phyloP scores from a whole-genome alignment of 2,113 vertebrate genomes.

The Oncorhynchus gorbuscha region DNA sequence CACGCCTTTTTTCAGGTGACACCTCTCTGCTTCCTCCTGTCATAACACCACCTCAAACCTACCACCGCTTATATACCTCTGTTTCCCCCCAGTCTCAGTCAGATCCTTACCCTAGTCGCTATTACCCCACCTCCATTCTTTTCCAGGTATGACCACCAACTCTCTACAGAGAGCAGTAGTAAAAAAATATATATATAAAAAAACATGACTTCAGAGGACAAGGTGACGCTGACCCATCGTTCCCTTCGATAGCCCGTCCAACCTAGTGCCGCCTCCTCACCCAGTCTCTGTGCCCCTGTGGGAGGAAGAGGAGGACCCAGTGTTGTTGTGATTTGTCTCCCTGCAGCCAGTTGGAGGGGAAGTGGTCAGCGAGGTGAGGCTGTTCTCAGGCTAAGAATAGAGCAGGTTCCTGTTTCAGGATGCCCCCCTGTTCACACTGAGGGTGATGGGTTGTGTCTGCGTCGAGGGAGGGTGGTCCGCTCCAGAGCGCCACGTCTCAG shows the following conservation, averaged over 20 bases:
- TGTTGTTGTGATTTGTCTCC: not conserved
- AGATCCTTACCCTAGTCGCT: too few relatives aligned
- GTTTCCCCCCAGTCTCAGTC: too few relatives aligned
- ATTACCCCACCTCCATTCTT: not conserved
- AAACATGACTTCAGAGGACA: too few relatives aligned
- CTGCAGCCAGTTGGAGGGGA: not conserved
- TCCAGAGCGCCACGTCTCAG: not conserved
- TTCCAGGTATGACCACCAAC: not conserved
- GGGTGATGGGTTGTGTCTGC: not conserved
- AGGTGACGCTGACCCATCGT: too few relatives aligned
- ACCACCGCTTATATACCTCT: too few relatives aligned
- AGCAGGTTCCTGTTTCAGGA: constrained; percentile 39
- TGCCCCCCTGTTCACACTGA: not conserved
- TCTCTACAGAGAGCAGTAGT: too few relatives aligned
- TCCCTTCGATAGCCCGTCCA: not conserved
- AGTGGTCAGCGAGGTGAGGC: constrained; percentile 34
- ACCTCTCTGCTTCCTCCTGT: not conserved
- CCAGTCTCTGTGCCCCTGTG: not conserved
- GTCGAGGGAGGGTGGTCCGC: not conserved
- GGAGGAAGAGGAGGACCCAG: not conserved
- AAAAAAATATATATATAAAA: too few relatives aligned
- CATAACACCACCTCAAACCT: not conserved
- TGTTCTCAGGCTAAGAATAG: constrained; percentile 40
- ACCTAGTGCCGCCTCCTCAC: not conserved
- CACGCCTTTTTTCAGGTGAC: not conserved